A percentile compares a stretch with the other conserved stretches of the same genome.
phyloP scores from a whole-genome alignment of 1,140 invertebrate genomes.

The Andricus grossulariae region DNA sequence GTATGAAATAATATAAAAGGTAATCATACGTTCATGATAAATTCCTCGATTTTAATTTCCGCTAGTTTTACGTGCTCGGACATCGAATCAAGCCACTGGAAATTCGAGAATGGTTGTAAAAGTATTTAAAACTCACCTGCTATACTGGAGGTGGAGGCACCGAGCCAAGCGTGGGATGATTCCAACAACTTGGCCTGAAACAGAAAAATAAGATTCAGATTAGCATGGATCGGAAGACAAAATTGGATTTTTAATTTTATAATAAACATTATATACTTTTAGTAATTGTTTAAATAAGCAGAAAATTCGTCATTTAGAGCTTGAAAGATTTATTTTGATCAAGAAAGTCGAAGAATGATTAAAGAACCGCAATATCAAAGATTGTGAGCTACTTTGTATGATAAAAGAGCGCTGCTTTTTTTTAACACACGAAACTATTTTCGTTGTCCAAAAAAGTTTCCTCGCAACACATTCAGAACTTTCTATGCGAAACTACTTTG shows the following conservation, averaged over 20 bases:
- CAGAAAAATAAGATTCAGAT: slow-evolving; percentile 72
- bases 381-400: slow-evolving; percentile 2
- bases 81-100: slow-evolving; percentile 34
- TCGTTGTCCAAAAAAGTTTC: slow-evolving; percentile 17
- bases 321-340: neutral
- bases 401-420: slow-evolving; percentile 18
- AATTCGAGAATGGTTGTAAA: slow-evolving; percentile 34
- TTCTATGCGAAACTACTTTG: slow-evolving; percentile 20
- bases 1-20: slow-evolving; percentile 32
- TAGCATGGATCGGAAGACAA: slow-evolving; percentile 27
- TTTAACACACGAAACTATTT: slow-evolving; percentile 13
- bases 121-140: slow-evolving; percentile 84
- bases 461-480: slow-evolving; percentile 19
- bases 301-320: neutral
- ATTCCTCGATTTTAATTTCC: slow-evolving; percentile 25
- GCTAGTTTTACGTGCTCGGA: slow-evolving; percentile 41
- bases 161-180: slow-evolving; percentile 92
- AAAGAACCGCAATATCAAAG: slow-evolving; percentile 5
- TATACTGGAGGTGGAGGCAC: slow-evolving; percentile 88
- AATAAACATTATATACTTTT: neutral
- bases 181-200: slow-evolving; percentile 93
- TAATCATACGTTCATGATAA: slow-evolving; percentile 24
- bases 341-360: neutral
- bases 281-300: neutral
- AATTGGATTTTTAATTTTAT: neutral